phyloP scores from a whole-genome alignment of 2,797 vertebrate genomes.

The Otus scops region DNA sequence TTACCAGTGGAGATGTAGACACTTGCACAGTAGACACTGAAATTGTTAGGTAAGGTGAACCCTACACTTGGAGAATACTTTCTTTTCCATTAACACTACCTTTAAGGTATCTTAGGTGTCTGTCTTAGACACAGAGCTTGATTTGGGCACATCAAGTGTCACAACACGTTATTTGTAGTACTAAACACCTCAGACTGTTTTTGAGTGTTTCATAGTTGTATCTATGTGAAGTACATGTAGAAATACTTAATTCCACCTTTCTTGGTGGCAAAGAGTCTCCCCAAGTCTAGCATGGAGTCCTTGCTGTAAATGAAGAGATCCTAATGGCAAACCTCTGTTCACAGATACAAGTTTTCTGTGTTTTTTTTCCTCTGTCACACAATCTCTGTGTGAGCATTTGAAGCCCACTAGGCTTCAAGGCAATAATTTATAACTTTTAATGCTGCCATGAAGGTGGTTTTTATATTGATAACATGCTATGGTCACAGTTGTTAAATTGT shows the following conservation, averaged over 20 bases:
- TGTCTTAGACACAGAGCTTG: neutral
- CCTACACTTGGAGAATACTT: neutral
- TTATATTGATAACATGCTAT: neutral
- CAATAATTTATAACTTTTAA: neutral
- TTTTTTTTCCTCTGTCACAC: neutral
- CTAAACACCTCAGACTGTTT: neutral
- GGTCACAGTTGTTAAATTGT: neutral
- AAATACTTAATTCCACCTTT: neutral
- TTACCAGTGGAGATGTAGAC: neutral
- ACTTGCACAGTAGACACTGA: neutral
- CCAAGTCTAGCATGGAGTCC: neutral
- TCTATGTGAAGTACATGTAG: neutral
- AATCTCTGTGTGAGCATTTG: neutral
- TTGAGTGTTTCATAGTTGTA: neutral
- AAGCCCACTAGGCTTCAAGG: neutral
- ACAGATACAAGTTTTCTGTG: fast-evolving
- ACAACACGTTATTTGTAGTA: neutral
- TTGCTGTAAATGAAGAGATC: neutral
- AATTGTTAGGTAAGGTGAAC: neutral
- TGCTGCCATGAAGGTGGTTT: neutral
- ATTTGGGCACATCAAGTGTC: neutral
- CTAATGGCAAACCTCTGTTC: neutral
- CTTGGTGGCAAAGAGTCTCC: neutral
- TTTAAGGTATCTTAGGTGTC: neutral
- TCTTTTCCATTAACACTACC: neutral